These are phyloP conservation scores for human DNA, from an alignment of 2,113 vertebrate species.

Conservation along the genomic window GRCh38 chr11:70175501-70176000, in stretches of 20 bases:
- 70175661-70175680: not conserved
- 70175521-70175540: fast-evolving
- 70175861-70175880: not conserved
- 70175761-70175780: not conserved
- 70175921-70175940: no score
- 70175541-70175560: fast-evolving
- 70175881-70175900: fast-evolving
- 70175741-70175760: not conserved
- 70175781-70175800: not conserved
- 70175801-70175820: no score
- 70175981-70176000: no score
- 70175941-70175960: no score
- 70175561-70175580: not conserved
- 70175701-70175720: not conserved
- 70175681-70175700: not conserved
- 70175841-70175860: not conserved
- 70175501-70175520: not conserved
- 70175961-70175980: no score
- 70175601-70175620: fast-evolving
- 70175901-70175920: no score
- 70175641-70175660: fast-evolving
- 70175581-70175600: not conserved
- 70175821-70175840: no score
- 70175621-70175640: fast-evolving
- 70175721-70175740: not conserved